Conservation (phyloP, 2,113 vertebrate species). For the Podilymbus podiceps region DNA sequence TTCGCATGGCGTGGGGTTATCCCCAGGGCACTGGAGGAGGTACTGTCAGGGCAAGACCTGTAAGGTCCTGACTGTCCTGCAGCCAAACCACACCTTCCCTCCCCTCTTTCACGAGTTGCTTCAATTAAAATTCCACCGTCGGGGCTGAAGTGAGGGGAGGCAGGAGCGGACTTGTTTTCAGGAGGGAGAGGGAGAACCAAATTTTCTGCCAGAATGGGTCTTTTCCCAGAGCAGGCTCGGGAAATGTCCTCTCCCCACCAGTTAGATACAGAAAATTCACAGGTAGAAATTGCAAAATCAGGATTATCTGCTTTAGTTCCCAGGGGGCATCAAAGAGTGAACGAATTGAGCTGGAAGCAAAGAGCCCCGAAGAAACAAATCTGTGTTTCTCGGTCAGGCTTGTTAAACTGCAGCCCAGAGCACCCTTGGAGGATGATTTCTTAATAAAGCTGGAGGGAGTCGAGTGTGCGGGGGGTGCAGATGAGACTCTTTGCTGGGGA, state of each 20-base stretch:
- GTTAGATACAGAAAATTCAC: not conserved
- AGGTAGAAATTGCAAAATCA: not conserved
- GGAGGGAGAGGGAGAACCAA: not conserved
- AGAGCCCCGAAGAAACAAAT: not conserved
- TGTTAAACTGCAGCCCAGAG: not conserved
- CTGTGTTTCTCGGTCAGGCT: not conserved
- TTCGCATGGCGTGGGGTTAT: not conserved
- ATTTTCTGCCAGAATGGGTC: not conserved
- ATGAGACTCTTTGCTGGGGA: not conserved
- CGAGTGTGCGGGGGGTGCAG: not conserved
- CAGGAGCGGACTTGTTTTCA: constrained; percentile 47
- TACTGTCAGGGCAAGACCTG: not conserved
- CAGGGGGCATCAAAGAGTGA: not conserved
- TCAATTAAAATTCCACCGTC: constrained; percentile 62
- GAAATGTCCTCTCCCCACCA: not conserved
- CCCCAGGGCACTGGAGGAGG: constrained; percentile 8
- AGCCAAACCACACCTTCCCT: constrained; percentile 49
- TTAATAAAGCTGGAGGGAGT: not conserved
- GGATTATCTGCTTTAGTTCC: not conserved
- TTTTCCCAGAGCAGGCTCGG: not conserved
- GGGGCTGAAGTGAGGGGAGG: constrained; percentile 18
- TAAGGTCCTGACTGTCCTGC: constrained; percentile 36
- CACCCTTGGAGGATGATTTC: not conserved
- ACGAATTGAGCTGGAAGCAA: not conserved
- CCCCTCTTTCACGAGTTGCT: constrained; percentile 6